Evolutionary conservation across 2,113 vertebrate genomes (phyloP).

Genomic region (Petaurus breviceps): DNA sequence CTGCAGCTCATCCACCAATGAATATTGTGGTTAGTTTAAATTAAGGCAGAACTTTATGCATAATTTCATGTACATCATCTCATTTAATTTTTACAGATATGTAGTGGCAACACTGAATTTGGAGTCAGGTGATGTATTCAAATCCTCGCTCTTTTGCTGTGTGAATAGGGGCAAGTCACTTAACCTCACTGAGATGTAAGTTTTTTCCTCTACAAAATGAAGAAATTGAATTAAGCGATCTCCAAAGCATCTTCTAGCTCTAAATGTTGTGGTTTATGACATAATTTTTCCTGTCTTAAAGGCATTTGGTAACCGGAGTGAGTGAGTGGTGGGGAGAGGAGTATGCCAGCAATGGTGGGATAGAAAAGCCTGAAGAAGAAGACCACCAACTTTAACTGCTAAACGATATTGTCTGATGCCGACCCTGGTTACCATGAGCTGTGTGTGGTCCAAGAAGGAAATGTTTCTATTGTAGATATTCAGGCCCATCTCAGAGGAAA

Average conservation of each 20-base stretch:
- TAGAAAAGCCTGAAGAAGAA: background rate
- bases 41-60: background rate
- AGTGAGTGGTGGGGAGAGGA: background rate
- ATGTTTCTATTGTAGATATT: background rate
- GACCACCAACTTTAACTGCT: background rate
- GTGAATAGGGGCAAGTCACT: background rate
- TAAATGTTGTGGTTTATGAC: background rate
- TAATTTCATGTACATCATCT: background rate
- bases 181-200: background rate
- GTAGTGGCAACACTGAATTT: background rate
- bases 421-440: background rate
- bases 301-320: background rate
- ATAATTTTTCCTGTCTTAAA: background rate
- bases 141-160: background rate
- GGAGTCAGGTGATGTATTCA: background rate
- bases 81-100: background rate
- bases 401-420: background rate
- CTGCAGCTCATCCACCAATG: conserved; percentile 1
- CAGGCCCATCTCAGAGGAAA: background rate
- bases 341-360: background rate
- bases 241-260: background rate
- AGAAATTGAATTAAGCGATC: background rate
- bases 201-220: background rate
- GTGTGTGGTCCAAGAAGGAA: background rate
- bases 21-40: background rate